A percentile compares a stretch with the other conserved stretches of the same genome.
Evolutionary conservation across 2,888 invertebrate species (phyloP).

Genomic region (Embidobia sp.): DNA sequence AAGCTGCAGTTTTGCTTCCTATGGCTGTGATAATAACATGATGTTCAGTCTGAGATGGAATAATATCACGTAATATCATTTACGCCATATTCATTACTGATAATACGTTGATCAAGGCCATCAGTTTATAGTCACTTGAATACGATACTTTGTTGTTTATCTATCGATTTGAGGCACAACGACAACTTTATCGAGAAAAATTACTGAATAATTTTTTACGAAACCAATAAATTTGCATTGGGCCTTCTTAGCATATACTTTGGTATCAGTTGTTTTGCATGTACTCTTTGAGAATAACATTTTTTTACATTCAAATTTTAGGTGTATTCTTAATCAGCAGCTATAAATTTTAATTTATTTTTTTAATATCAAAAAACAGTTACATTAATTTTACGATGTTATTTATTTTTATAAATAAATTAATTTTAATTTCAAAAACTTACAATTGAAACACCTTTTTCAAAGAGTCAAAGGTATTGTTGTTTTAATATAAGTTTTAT

Average conservation of each 20-base stretch:
- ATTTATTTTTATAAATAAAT: constrained; percentile 4
- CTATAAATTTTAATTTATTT: too few relatives aligned
- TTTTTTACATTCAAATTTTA: too few relatives aligned
- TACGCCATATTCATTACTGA: constrained; percentile 76
- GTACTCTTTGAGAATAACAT: too few relatives aligned
- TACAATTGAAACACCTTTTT: neutral
- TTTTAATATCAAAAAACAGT: too few relatives aligned
- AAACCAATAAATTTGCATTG: too few relatives aligned
- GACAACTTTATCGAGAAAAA: constrained; percentile 13
- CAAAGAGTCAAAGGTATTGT: too few relatives aligned
- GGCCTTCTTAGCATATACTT: too few relatives aligned
- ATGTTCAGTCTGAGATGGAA: constrained; percentile 81
- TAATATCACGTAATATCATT: constrained; percentile 79
- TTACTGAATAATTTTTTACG: neutral
- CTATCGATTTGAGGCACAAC: constrained; percentile 20
- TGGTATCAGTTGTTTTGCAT: too few relatives aligned
- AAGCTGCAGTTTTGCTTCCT: constrained; percentile 75
- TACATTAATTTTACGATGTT: too few relatives aligned
- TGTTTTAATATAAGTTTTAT: neutral
- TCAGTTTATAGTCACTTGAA: constrained; percentile 40
- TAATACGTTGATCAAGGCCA: constrained; percentile 40
- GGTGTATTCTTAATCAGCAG: too few relatives aligned
- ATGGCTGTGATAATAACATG: constrained; percentile 80
- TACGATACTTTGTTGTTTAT: constrained; percentile 26
- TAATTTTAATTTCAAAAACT: neutral